Percentiles rank a stretch among this genome's conserved stretches.
Conservation (phyloP, 2,113 vertebrate genomes). For the Delphinapterus leucas region DNA sequence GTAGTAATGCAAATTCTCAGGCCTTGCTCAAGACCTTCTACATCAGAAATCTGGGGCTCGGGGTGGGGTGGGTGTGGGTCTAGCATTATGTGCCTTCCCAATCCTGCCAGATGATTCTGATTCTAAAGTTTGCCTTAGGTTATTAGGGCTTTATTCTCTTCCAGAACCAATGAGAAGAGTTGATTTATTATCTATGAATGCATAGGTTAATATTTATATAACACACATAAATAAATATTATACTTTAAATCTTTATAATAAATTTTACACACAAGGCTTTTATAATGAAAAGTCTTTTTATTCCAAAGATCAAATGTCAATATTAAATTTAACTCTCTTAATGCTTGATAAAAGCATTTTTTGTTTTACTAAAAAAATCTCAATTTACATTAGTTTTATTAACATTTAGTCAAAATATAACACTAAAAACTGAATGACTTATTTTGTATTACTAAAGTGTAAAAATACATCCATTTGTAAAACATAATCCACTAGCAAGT, state of each 20-base stretch:
- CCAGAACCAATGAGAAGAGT: background rate
- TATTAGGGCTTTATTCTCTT: background rate
- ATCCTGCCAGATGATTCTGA: background rate
- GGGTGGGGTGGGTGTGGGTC: too few species aligned
- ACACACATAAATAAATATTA: background rate
- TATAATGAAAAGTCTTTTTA: conserved; percentile 12
- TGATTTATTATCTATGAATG: background rate
- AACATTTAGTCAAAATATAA: conserved; percentile 12
- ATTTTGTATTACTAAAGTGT: background rate
- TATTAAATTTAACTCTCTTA: conserved; percentile 4
- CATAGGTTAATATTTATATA: background rate
- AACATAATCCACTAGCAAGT: background rate
- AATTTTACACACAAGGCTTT: background rate
- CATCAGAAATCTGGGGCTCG: background rate
- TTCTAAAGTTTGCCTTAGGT: background rate
- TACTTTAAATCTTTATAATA: background rate
- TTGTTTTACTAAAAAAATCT: background rate
- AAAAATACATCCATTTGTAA: background rate
- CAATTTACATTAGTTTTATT: background rate
- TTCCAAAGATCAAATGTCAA: background rate
- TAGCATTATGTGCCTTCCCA: background rate
- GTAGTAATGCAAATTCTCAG: background rate
- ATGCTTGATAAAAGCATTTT: background rate
- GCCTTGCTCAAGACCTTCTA: background rate
- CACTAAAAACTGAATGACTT: conserved; percentile 14